Conservation (phyloP, 2,797 vertebrate genomes). For the Chiloscyllium punctatum region DNA sequence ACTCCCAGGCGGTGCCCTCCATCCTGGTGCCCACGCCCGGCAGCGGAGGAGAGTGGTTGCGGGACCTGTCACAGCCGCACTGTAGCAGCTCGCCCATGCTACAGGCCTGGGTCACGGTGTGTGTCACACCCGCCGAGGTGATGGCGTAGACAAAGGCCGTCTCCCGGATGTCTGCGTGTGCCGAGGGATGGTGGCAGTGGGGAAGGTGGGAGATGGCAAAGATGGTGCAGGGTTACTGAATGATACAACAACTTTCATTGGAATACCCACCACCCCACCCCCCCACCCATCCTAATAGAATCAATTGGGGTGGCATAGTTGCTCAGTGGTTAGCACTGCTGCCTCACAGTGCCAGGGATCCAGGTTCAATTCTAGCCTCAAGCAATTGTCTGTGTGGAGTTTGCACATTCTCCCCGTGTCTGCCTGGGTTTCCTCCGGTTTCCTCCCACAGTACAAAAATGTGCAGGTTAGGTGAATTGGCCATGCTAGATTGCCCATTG, state of each 20-base stretch:
- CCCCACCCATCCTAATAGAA: neutral
- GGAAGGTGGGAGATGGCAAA: neutral
- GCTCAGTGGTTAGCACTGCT: too few species aligned
- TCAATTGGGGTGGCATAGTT: too few species aligned
- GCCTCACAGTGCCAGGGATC: too few species aligned
- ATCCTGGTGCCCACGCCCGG: constrained; percentile 53
- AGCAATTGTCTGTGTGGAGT: too few species aligned
- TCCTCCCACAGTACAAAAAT: too few species aligned
- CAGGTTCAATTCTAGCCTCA: too few species aligned
- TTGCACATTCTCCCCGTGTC: too few species aligned
- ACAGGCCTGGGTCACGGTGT: constrained; percentile 93
- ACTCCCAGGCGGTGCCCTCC: constrained; percentile 86
- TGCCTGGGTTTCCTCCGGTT: too few species aligned
- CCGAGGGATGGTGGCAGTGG: too few species aligned
- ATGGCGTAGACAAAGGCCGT: constrained; percentile 95
- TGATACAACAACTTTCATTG: neutral
- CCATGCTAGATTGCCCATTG: too few species aligned
- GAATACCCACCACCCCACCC: neutral
- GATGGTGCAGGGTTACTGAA: neutral
- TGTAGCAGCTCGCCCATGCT: constrained; percentile 95
- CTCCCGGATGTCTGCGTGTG: constrained; percentile 81
- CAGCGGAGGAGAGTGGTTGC: constrained; percentile 69
- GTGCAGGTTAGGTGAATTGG: too few species aligned
- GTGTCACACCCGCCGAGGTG: constrained; percentile 86
- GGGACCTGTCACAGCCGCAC: constrained; percentile 84